phyloP scores from a whole-genome alignment of 2,797 vertebrate species.

The Taeniopygia guttata region DNA sequence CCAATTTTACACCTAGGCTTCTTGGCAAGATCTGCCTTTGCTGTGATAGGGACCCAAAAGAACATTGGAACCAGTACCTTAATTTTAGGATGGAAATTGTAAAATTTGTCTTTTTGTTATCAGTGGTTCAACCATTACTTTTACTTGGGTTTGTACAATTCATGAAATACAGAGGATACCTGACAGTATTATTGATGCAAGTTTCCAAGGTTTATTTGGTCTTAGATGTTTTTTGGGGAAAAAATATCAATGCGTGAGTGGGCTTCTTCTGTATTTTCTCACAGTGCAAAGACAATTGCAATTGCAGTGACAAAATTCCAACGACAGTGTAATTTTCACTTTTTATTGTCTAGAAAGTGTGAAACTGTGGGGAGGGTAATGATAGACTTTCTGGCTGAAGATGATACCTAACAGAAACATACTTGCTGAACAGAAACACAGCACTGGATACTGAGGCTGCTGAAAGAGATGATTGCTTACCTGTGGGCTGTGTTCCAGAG shows the following conservation, averaged over 20 bases:
- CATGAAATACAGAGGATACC: neutral
- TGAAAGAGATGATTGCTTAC: neutral
- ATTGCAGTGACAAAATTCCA: neutral
- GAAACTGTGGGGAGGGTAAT: neutral
- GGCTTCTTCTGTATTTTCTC: neutral
- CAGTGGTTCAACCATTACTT: neutral
- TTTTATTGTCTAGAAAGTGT: neutral
- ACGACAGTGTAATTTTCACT: neutral
- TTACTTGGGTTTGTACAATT: neutral
- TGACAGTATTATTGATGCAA: neutral
- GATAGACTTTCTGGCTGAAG: neutral
- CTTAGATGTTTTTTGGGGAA: fast-evolving
- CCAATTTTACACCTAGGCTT: neutral
- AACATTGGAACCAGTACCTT: fast-evolving
- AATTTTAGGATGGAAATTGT: neutral
- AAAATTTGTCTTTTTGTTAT: neutral
- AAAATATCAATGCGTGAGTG: neutral
- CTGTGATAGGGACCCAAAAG: neutral
- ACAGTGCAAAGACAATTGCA: neutral
- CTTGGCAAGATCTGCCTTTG: neutral
- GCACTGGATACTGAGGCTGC: neutral
- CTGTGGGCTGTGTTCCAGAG: neutral
- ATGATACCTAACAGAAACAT: neutral
- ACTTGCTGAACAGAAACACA: neutral
- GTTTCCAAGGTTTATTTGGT: neutral